phyloP scores from a whole-genome alignment of 1,140 invertebrate species.

The Drosophila seguyi region DNA sequence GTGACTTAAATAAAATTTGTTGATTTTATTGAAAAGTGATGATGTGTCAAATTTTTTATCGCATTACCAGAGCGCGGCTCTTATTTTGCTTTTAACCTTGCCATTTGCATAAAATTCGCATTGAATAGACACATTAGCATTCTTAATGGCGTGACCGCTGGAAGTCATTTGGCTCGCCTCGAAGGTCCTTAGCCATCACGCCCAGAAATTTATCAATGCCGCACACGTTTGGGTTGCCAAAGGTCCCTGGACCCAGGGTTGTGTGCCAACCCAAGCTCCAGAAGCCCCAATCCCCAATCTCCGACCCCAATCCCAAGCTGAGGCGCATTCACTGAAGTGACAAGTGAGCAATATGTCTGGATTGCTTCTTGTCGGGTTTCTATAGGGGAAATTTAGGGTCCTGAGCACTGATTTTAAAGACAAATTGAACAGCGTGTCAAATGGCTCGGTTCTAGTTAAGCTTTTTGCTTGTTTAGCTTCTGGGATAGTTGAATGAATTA shows the following conservation, averaged over 20 bases:
- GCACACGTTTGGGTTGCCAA: slow-evolving; percentile 70
- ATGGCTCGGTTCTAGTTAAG: slow-evolving; percentile 46
- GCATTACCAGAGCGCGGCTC: slow-evolving; percentile 73
- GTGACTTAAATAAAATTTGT: slow-evolving; percentile 83
- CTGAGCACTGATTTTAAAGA: slow-evolving; percentile 55
- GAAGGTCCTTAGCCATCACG: slow-evolving; percentile 50
- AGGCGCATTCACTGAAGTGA: slow-evolving; percentile 70
- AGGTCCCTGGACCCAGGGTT: slow-evolving; percentile 13
- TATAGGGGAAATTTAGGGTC: slow-evolving; percentile 1
- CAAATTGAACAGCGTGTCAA: slow-evolving; percentile 79
- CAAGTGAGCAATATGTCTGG: slow-evolving; percentile 77
- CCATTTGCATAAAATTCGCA: slow-evolving; percentile 82
- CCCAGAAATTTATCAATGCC: slow-evolving; percentile 74
- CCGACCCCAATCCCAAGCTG: slow-evolving; percentile 16
- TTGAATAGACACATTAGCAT: slow-evolving; percentile 82
- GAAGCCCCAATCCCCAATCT: neutral
- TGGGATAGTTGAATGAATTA: slow-evolving; percentile 58
- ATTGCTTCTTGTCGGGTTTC: slow-evolving; percentile 39
- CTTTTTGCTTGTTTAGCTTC: slow-evolving; percentile 43
- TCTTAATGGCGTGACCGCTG: slow-evolving; percentile 73
- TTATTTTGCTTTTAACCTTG: slow-evolving; percentile 83
- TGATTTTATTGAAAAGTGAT: slow-evolving; percentile 84
- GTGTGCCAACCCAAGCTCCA: slow-evolving; percentile 1
- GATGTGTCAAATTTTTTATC: slow-evolving; percentile 84
- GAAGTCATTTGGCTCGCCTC: slow-evolving; percentile 58